phyloP scores from a whole-genome alignment of 2,888 invertebrate species.

The Pomacea canaliculata region DNA sequence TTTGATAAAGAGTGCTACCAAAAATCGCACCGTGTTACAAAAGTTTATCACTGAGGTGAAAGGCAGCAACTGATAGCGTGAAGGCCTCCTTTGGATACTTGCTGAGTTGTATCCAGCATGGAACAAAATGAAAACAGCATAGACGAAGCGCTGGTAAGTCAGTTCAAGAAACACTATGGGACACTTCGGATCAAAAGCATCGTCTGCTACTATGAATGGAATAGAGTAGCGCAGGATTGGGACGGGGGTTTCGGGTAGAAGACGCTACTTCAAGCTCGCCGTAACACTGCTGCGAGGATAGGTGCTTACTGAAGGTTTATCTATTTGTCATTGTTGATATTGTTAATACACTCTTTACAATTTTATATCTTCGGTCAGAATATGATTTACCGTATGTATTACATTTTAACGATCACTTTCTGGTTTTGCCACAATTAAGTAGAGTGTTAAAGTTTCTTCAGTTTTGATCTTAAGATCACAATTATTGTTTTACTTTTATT shows the following conservation, averaged over 20 bases:
- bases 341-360: too few species aligned
- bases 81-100: neutral
- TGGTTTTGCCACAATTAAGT: too few species aligned
- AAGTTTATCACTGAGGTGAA: slow-evolving; percentile 23
- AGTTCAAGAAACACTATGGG: neutral
- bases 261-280: neutral
- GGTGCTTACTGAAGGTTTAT: neutral
- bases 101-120: slow-evolving; percentile 19
- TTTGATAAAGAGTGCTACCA: slow-evolving; percentile 48
- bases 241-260: neutral
- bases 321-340: neutral
- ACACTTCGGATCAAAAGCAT: neutral
- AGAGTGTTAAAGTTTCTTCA: too few species aligned
- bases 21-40: slow-evolving; percentile 36
- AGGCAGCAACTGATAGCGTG: neutral
- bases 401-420: too few species aligned
- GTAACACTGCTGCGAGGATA: neutral
- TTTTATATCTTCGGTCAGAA: too few species aligned
- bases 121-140: slow-evolving; percentile 33
- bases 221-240: too few species aligned
- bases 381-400: too few species aligned
- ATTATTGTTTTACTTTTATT: too few species aligned
- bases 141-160: slow-evolving; percentile 36
- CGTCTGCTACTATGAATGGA: slow-evolving; percentile 1
- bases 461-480: too few species aligned